Percentiles rank a stretch among this genome's conserved stretches.
These are phyloP conservation scores for Rhincodon typus DNA, from an alignment of 2,797 vertebrate species.

Conservation along the genomic window DNA sequence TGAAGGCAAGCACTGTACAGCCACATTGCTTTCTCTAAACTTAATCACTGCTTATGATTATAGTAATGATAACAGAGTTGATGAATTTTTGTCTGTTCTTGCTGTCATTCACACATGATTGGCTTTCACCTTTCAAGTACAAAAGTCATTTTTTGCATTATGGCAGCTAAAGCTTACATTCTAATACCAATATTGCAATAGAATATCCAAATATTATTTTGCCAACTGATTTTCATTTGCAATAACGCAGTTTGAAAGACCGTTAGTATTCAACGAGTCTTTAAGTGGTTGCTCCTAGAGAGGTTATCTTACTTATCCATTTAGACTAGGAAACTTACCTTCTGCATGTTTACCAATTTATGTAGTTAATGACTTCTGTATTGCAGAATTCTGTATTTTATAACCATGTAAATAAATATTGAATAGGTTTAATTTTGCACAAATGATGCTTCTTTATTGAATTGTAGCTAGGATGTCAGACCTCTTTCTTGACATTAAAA, in stretches of 20 bases:
- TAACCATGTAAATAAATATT: conserved; percentile 6
- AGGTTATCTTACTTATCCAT: background rate
- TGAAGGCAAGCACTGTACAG: conserved; percentile 62
- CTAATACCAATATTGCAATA: conserved; percentile 22
- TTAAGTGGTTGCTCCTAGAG: background rate
- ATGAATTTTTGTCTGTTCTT: conserved; percentile 71
- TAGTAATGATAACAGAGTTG: conserved; percentile 76
- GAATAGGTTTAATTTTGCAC: conserved; percentile 9
- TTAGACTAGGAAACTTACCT: conserved; percentile 10
- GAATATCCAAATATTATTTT: conserved; percentile 35
- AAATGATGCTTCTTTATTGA: background rate
- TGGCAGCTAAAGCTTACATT: conserved; percentile 24
- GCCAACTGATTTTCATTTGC: background rate
- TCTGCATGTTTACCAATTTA: conserved; percentile 5
- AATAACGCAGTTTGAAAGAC: conserved; percentile 3
- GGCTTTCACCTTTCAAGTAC: conserved; percentile 81
- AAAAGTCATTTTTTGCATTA: conserved; percentile 55
- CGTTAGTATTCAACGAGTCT: conserved; percentile 16
- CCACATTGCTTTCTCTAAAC: conserved; percentile 68
- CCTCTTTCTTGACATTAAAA: background rate
- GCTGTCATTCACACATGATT: conserved; percentile 83
- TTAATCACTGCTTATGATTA: conserved; percentile 83
- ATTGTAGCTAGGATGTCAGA: background rate
- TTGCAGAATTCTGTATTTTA: background rate
- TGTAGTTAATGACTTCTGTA: background rate